These are phyloP conservation scores for Prosapia bicincta DNA, from an alignment of 2,888 invertebrate genomes.

Conservation along the genomic window DNA sequence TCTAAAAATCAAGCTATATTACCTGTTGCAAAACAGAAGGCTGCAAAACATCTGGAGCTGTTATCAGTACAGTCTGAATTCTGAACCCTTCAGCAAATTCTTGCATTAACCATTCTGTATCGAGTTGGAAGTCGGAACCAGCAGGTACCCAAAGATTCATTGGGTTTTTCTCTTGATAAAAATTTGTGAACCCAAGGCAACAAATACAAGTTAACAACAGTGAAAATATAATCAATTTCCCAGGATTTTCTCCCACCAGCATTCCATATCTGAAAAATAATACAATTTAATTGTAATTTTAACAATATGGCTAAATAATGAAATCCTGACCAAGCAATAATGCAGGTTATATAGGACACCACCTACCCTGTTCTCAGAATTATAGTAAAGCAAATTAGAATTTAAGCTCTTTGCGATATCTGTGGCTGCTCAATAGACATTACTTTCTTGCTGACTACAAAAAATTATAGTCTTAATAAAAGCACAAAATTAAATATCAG, in stretches of 20 bases:
- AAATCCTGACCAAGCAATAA: too few relatives aligned
- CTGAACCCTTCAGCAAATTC: slow-evolving; percentile 63
- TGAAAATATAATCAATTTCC: slow-evolving; percentile 56
- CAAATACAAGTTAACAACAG: slow-evolving; percentile 56
- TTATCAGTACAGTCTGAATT: slow-evolving; percentile 58
- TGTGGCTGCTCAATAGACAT: too few relatives aligned
- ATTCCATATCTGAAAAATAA: slow-evolving; percentile 54
- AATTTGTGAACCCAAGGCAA: slow-evolving; percentile 58
- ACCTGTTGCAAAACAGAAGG: slow-evolving; percentile 55
- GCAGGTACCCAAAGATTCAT: slow-evolving; percentile 73
- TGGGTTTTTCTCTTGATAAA: slow-evolving; percentile 71
- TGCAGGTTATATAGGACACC: too few relatives aligned
- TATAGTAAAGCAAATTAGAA: too few relatives aligned
- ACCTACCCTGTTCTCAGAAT: too few relatives aligned
- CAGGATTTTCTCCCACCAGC: slow-evolving; percentile 57
- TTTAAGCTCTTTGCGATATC: too few relatives aligned
- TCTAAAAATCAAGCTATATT: slow-evolving; percentile 18
- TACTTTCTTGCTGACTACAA: too few relatives aligned
- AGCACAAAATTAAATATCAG: too few relatives aligned
- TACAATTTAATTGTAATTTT: too few relatives aligned
- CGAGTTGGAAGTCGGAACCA: slow-evolving; percentile 62
- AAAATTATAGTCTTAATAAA: too few relatives aligned
- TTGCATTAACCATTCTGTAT: slow-evolving; percentile 68
- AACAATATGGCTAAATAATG: too few relatives aligned
- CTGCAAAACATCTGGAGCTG: slow-evolving; percentile 63